These are phyloP conservation scores for Hypanus sabinus DNA, from an alignment of 2,113 vertebrate genomes.

Conservation along the genomic window DNA sequence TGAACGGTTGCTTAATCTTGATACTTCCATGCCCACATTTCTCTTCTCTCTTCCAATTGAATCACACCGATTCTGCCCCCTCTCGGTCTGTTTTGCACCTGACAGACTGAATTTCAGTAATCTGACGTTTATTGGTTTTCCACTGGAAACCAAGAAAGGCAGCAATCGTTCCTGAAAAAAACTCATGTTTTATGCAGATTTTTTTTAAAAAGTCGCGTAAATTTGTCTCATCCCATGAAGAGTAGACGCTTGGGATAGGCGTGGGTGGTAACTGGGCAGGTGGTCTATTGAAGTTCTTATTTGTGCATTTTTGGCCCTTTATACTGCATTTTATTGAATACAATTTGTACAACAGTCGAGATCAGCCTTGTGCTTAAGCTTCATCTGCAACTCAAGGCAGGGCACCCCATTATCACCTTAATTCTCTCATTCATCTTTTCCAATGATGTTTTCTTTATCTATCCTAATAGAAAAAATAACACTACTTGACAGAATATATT, in stretches of 20 bases:
- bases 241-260: too few relatives aligned
- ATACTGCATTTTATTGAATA: too few relatives aligned
- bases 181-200: not conserved
- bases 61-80: slow-evolving; percentile 25
- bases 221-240: too few relatives aligned
- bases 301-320: too few relatives aligned
- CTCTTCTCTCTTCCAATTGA: not conserved
- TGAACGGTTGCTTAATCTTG: not conserved
- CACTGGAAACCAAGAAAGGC: not conserved
- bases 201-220: too few relatives aligned
- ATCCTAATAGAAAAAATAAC: too few relatives aligned
- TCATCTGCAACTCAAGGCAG: not conserved
- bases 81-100: slow-evolving; percentile 17
- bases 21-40: not conserved
- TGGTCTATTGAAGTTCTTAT: too few relatives aligned
- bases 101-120: not conserved
- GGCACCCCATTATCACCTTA: not conserved
- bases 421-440: not conserved
- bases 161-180: not conserved
- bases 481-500: not conserved
- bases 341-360: too few relatives aligned
- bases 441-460: not conserved
- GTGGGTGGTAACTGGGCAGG: too few relatives aligned
- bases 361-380: too few relatives aligned
- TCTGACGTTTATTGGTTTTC: not conserved